phyloP scores from a whole-genome alignment of 23 tunicate species.

The Styela plicata region DNA sequence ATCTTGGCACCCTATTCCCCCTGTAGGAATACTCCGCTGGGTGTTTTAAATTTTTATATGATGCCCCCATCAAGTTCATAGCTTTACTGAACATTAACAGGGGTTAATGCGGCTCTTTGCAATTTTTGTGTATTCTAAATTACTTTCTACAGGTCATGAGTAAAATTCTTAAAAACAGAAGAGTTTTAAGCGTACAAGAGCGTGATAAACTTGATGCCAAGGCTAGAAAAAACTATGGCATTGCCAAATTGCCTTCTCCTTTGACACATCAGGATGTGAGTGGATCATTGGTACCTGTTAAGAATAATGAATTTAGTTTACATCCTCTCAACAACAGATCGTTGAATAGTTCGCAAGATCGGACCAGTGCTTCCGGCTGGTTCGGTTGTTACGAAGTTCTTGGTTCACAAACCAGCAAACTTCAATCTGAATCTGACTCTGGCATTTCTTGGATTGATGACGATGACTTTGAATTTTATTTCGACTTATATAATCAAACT shows the following conservation, averaged over 20 bases:
- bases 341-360: constrained; percentile 6
- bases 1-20: no score
- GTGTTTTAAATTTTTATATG: no score
- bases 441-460: constrained; percentile 24
- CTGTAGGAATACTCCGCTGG: no score
- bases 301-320: not conserved
- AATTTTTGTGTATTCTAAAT: no score
- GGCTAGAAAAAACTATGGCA: constrained; percentile 8
- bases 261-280: not conserved
- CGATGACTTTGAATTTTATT: constrained; percentile 17
- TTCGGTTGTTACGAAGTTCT: not conserved
- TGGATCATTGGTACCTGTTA: not conserved
- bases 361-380: constrained; percentile 3
- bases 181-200: not conserved
- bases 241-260: not conserved
- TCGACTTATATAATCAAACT: not conserved
- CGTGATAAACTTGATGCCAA: constrained; percentile 6
- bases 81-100: no score
- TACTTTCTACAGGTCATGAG: constrained; percentile 25
- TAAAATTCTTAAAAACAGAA: constrained; percentile 2
- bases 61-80: no score
- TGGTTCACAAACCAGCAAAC: not conserved
- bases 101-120: no score
- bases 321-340: not conserved
- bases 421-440: not conserved